Percentiles rank a stretch among this genome's conserved stretches.
Evolutionary conservation across 2,797 vertebrate genomes (phyloP).

Genomic region (Ptychobarbus kaznakovi): DNA sequence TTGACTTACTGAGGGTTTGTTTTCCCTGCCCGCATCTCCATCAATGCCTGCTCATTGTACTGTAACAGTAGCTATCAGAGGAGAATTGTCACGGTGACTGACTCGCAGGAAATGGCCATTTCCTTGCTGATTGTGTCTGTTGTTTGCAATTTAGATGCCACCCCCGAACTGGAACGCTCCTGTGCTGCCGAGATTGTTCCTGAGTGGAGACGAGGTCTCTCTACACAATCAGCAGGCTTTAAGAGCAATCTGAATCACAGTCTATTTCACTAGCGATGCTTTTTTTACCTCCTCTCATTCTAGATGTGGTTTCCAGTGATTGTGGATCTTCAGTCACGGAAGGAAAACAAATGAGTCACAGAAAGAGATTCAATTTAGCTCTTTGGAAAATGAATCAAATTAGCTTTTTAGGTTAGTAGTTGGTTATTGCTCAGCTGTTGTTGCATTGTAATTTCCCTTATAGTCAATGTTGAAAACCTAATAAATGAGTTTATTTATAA

Average conservation of each 20-base stretch:
- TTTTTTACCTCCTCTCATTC: slow-evolving; percentile 24
- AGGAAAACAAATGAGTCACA: slow-evolving; percentile 29
- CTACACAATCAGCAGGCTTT: slow-evolving; percentile 43
- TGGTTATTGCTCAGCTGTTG: neutral
- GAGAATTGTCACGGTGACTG: slow-evolving; percentile 61
- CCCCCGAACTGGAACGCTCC: slow-evolving; percentile 51
- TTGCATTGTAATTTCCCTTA: slow-evolving; percentile 10
- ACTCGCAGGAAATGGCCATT: slow-evolving; percentile 66
- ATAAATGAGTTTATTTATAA: slow-evolving; percentile 26
- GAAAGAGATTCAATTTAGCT: slow-evolving; percentile 20
- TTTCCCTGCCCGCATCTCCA: slow-evolving; percentile 53
- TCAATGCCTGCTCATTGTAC: slow-evolving; percentile 63
- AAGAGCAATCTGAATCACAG: slow-evolving; percentile 33
- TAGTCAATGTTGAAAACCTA: neutral
- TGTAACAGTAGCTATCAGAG: slow-evolving; percentile 72
- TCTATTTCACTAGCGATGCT: slow-evolving; percentile 7
- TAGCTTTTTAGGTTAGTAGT: slow-evolving; percentile 14
- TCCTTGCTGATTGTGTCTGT: slow-evolving; percentile 68
- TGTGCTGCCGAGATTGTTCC: slow-evolving; percentile 31
- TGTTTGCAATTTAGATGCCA: slow-evolving; percentile 73
- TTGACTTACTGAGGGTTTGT: slow-evolving; percentile 40
- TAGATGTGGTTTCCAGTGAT: slow-evolving; percentile 36
- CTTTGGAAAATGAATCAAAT: slow-evolving; percentile 32
- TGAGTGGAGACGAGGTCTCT: slow-evolving; percentile 37
- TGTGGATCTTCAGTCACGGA: slow-evolving; percentile 24